Base-by-base conservation (phyloP, 2,888 invertebrate species). In the Cynaeus angustus region DNA sequence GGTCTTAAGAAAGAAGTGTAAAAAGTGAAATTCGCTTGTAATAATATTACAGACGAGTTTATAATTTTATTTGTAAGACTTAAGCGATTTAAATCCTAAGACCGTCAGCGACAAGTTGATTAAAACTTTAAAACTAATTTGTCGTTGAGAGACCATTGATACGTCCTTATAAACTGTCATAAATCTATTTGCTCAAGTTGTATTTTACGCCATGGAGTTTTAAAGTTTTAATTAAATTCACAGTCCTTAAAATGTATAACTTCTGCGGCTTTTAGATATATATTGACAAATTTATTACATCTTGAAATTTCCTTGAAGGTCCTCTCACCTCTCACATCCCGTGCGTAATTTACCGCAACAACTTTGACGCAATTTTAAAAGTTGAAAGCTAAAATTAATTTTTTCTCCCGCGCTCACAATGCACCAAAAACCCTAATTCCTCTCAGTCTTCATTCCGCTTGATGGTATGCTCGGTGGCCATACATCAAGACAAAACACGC, bases 111-210 rank as follows among this genome's bases (percentile, higher is more conserved):
- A 80, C 81, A 82, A 83, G 81, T 83, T 82, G 81, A 82, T 83
- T 83, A 82, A 82, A 83, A 81, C 81, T 83, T 82, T 79, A 78
- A 80, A 82, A 83, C 80, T 83, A 83, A 83, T 83, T 83, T 83
- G 83, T 82, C 83, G 79, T 75, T 77, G 77, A 75, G 79, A 74
- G 78, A 78, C 78, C 81, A 83, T 81, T 82, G 82, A 83, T 82
- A 82, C 81, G 79, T 80, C 75, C 80, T 81, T 81, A 80, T 80
- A 79, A 79, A 78, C 78, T 78, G 81, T 80, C 81, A 83, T 82
- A 83, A 83, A 83, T 83, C 82, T 82, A 81, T 79, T 82, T 81
- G 78, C 77, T 71, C 72, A 68, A 79, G 76, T 75, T 79, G 77
- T 77, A 76, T 80, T 80, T 78, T 76, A 80, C 77, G 78, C 78